Evolutionary conservation across 1,140 invertebrate species (phyloP), one percentile per base, ranked within the genome.

Genomic region (Amyelois transitella): DNA sequence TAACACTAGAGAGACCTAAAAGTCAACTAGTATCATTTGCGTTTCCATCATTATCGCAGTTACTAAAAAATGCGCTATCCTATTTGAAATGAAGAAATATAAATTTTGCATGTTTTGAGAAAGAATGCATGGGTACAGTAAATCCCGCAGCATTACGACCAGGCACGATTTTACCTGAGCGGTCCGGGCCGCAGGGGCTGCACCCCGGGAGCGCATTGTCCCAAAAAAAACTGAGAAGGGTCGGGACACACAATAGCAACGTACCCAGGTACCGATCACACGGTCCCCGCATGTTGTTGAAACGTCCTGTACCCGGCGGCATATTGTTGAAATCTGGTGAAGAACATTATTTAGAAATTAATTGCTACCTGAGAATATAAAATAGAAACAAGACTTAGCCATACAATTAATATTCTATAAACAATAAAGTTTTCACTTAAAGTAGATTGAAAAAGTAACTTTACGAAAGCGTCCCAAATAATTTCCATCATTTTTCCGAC

Each of bases 211-310:
- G 65, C 75, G 66, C 66, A 77, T 79, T 82, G 79, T 77, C 53
- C 57, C 69, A 70, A 77, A 83, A 86, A 87, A 87, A 87, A 85
- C 64, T 63, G 71, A 72, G 73, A 80, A 83, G 84, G 84, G 84
- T 84, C 79, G 70, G 53, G 53, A 51, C 60, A 58, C 53, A 84
- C 76, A 85, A 82, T 72, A 71, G 74, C 60, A 60, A 14, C 52
- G 52, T 55, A 51, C 55, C 55, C 71, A 85, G 84, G 81, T 85
- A 85, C 71, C 64, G 62, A 55, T 32, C 51, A 55, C 47, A 49
- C 54, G 55, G n/a, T 32, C 14, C 32, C 53, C 58, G 58, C 52
- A 64, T 58, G 55, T 64, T 57, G 54, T 55, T 18, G 6, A 12
- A 3, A 38, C 32, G 32, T 38, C 32, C 32, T 38, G 32, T 38